Evolutionary conservation across 2,113 vertebrate genomes (phyloP), one percentile per base, ranked within the genome.

Genomic region (Zeus faber): DNA sequence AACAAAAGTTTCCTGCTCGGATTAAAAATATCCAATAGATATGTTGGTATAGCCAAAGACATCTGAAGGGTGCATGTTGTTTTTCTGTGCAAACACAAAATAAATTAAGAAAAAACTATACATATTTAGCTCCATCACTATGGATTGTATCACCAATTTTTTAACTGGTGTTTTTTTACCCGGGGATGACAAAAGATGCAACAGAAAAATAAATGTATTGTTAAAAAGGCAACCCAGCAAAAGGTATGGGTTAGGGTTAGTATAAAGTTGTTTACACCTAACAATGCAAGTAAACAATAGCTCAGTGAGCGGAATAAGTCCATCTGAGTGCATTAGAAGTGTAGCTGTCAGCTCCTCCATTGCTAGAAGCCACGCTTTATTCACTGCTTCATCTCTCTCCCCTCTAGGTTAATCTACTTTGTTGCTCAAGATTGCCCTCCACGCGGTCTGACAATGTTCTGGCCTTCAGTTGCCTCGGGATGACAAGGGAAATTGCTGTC

Each of bases 401-500:
- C 80, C 69, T 62, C 58, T 43, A 64, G 76, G 72, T 79, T 68
- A 46, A 80, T 79, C 52, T 62, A 68, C 75, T 69, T 49, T 70
- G 76, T 78, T 72, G 70, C 54, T 61, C 54, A 54, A 35, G 49
- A 66, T 58, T 48, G 59, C 60, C 70, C 58, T 62, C 21, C 11
- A 24, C 20, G 49, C 60, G 41, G 70, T 51, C 70, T 72, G 62
- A 71, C 61, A 69, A 66, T 56, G 67, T 67, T 33, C 45, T 54
- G 62, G 79, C 74, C 74, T 57, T 72, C 59, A 25, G 35, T 65
- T 40, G 59, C 76, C 60, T 54, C 17, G 40, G 46, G 58, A 79
- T 60, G 81, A 83, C 71, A 55, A 70, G 72, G 64, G 55, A 51
- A 73, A 79, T 62, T 11, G 77, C 74, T 77, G 73, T 74, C 80